Evolutionary conservation across 2,888 invertebrate species (phyloP).

Genomic region (Holacanthella duospinosa): DNA sequence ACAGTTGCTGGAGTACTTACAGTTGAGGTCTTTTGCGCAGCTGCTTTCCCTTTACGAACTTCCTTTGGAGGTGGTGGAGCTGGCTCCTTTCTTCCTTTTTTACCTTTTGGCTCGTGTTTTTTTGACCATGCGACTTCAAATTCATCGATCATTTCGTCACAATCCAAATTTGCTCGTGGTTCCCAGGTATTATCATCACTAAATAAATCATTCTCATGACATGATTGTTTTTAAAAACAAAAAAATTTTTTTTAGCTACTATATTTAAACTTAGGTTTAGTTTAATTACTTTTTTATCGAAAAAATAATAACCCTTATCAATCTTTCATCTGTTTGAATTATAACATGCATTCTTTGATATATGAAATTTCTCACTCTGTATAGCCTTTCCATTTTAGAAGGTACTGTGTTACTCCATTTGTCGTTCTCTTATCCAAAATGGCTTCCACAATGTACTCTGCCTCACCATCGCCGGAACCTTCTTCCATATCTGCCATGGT

Average conservation of each 20-base stretch:
- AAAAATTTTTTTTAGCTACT: too few species aligned
- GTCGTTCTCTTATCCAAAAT: slow-evolving; percentile 10
- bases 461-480: background rate
- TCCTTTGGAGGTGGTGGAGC: slow-evolving; percentile 4
- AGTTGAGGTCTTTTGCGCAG: too few species aligned
- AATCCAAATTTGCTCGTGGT: slow-evolving; percentile 24
- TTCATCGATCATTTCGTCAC: slow-evolving; percentile 23
- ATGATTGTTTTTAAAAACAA: too few species aligned
- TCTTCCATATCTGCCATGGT: background rate
- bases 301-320: background rate
- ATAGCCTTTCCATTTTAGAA: slow-evolving; percentile 15
- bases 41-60: background rate
- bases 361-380: slow-evolving; percentile 5
- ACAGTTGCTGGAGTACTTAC: background rate
- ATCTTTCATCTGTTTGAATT: background rate
- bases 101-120: slow-evolving; percentile 9
- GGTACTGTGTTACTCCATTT: slow-evolving; percentile 10
- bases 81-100: slow-evolving; percentile 4
- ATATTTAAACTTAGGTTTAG: too few species aligned
- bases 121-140: slow-evolving; percentile 40
- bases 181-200: slow-evolving; percentile 26
- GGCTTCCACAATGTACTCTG: slow-evolving; percentile 11
- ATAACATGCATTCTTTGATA: background rate
- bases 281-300: too few species aligned
- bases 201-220: too few species aligned